Evolutionary conservation across 1,140 invertebrate genomes (phyloP).

Genomic region (Apolygus lucorum): DNA sequence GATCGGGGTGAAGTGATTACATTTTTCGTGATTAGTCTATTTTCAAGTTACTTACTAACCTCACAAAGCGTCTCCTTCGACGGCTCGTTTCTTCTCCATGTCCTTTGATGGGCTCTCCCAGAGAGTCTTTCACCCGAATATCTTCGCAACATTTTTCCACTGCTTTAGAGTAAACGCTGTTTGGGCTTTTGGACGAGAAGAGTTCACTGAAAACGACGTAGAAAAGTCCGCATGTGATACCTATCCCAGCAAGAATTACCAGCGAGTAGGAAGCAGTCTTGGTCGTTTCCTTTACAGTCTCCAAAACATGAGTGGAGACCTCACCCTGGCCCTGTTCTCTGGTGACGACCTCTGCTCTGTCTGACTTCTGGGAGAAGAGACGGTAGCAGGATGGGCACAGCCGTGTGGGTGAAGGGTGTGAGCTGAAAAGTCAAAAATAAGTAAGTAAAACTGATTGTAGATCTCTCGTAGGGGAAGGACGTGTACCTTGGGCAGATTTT

Average conservation of each 20-base stretch:
- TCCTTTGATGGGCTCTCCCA: constrained; percentile 80
- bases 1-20: neutral
- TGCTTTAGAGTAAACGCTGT: constrained; percentile 71
- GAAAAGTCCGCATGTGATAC: constrained; percentile 67
- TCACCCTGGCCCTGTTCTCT: constrained; percentile 38
- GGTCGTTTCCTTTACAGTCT: constrained; percentile 76
- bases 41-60: constrained; percentile 38
- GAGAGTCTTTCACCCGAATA: constrained; percentile 56
- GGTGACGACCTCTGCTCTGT: constrained; percentile 42
- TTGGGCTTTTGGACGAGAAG: constrained; percentile 77
- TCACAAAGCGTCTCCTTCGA: constrained; percentile 56
- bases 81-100: constrained; percentile 75
- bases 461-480: too few relatives aligned
- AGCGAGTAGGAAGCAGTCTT: constrained; percentile 73
- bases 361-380: neutral
- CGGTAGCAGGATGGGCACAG: too few relatives aligned
- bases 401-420: too few relatives aligned
- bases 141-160: constrained; percentile 62
- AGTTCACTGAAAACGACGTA: constrained; percentile 75
- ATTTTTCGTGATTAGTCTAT: neutral
- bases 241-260: constrained; percentile 68
- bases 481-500: too few relatives aligned
- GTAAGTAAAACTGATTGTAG: too few relatives aligned
- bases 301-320: constrained; percentile 51
- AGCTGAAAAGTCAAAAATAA: too few relatives aligned